Evolutionary conservation across 2,888 invertebrate genomes (phyloP).

Genomic region (Melanargia galathea): DNA sequence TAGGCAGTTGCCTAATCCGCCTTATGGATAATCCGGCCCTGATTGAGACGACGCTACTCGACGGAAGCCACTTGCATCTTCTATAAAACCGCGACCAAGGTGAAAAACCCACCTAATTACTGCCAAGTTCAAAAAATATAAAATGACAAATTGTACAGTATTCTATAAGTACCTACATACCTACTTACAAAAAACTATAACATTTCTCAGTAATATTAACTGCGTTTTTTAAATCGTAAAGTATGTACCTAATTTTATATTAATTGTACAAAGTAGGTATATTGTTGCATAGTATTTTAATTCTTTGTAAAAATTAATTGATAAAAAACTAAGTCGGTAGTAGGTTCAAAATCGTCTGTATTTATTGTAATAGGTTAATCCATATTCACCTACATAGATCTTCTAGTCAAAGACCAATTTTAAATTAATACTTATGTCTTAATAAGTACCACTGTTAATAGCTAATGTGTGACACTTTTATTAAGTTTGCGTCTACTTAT

Average conservation of each 20-base stretch:
- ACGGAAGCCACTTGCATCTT: no score
- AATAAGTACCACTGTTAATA: background rate
- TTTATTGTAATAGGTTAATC: constrained; percentile 10
- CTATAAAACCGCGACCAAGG: no score
- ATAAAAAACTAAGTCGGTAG: background rate
- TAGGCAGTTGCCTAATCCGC: no score
- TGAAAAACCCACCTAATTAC: background rate
- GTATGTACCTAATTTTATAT: constrained; percentile 20
- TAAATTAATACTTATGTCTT: background rate
- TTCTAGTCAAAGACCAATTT: constrained; percentile 16
- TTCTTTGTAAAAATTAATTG: constrained; percentile 16
- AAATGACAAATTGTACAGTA: background rate
- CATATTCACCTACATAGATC: background rate
- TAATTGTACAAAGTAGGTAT: constrained; percentile 20
- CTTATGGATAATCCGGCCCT: no score
- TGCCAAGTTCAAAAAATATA: background rate
- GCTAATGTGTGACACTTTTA: background rate
- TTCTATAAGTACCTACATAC: background rate
- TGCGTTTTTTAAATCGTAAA: constrained; percentile 1
- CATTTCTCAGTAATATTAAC: background rate
- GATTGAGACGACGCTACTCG: no score
- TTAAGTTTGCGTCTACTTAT: no score
- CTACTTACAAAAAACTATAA: background rate
- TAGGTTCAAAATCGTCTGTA: constrained; percentile 16
- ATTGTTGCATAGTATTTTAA: constrained; percentile 18